These are phyloP conservation scores for Colostygia pectinataria DNA, from an alignment of 2,888 invertebrate species.

Conservation along the genomic window DNA sequence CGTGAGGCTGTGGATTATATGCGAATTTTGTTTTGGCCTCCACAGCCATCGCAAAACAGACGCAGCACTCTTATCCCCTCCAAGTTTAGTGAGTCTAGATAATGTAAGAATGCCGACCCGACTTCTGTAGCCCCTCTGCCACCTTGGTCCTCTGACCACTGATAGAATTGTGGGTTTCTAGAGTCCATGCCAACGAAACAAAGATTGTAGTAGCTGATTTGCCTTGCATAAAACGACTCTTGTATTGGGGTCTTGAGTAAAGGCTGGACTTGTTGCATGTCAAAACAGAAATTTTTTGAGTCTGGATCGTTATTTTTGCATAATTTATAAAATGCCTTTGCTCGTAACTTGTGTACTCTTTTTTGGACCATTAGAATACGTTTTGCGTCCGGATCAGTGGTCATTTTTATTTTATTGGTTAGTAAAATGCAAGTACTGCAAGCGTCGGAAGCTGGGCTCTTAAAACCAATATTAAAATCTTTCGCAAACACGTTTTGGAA, in stretches of 20 bases:
- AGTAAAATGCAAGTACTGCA: conserved; percentile 36
- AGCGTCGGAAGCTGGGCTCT: conserved; percentile 35
- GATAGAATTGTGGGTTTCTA: conserved; percentile 33
- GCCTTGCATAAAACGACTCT: conserved; percentile 38
- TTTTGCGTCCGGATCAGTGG: conserved; percentile 14
- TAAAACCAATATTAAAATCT: conserved; percentile 30
- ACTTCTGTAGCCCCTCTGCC: conserved; percentile 37
- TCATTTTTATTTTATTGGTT: conserved; percentile 27
- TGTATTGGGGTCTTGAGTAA: conserved; percentile 38
- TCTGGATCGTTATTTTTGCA: conserved; percentile 16
- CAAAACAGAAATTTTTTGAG: conserved; percentile 33
- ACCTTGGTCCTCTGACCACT: conserved; percentile 41
- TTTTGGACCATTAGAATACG: conserved; percentile 15
- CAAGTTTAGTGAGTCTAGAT: not conserved
- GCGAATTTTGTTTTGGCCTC: not conserved
- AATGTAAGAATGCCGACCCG: conserved; percentile 12
- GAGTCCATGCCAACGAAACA: conserved; percentile 32
- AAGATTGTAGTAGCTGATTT: conserved; percentile 36
- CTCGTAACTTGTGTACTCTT: conserved; percentile 33
- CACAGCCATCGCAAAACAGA: not conserved
- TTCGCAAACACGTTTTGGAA: conserved; percentile 28
- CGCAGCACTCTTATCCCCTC: not conserved
- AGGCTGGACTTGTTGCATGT: conserved; percentile 39
- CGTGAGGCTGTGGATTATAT: not conserved
- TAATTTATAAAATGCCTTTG: conserved; percentile 32